A percentile compares a stretch with the other conserved stretches of the same genome.
Evolutionary conservation across 2,797 vertebrate species (phyloP).

Genomic region (Hirundo rustica): DNA sequence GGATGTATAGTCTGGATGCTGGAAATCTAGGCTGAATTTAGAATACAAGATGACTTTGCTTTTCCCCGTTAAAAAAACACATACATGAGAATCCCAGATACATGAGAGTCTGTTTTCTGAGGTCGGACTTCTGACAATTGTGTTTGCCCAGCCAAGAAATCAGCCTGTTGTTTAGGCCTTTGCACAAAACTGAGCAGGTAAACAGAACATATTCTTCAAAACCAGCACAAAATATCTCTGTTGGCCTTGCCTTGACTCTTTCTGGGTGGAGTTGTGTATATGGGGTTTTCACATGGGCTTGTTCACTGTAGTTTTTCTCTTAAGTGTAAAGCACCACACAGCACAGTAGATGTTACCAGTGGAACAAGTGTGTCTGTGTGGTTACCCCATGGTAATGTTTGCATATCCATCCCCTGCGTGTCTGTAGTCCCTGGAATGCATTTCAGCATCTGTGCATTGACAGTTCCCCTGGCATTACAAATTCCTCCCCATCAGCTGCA

Average conservation of each 20-base stretch:
- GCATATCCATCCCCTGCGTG: neutral
- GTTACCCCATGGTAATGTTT: neutral
- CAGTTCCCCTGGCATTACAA: neutral
- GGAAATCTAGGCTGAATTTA: neutral
- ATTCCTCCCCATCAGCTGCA: neutral
- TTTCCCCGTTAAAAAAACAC: neutral
- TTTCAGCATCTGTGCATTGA: neutral
- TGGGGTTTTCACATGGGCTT: neutral
- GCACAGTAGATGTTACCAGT: neutral
- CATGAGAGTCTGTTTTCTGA: neutral
- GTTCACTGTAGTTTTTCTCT: neutral
- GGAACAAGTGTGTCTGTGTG: neutral
- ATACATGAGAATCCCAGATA: neutral
- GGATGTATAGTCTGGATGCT: neutral
- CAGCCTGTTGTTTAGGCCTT: neutral
- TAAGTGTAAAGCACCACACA: neutral
- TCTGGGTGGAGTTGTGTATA: accelerated
- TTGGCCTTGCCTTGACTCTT: neutral
- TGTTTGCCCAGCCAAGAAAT: neutral
- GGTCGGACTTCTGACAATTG: neutral
- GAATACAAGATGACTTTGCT: neutral
- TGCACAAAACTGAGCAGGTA: neutral
- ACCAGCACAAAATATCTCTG: neutral
- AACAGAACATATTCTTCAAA: neutral
- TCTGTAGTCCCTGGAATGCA: neutral